phyloP scores from a whole-genome alignment of 2,888 invertebrate genomes.

The Idaea biselata region DNA sequence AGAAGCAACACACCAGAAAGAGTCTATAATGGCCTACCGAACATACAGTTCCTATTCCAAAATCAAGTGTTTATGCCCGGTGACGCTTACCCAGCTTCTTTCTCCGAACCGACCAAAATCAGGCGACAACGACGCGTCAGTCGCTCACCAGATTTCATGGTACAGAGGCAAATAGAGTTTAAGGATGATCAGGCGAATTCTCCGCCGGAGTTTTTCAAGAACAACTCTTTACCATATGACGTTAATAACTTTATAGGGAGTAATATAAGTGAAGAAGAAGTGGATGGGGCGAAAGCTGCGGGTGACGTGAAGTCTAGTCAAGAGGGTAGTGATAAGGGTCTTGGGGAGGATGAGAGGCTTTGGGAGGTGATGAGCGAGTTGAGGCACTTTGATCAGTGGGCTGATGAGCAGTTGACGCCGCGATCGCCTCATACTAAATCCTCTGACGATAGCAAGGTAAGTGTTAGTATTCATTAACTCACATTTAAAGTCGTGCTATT shows the following conservation, averaged over 20 bases:
- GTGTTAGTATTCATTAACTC: constrained; percentile 12
- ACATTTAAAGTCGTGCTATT: background rate
- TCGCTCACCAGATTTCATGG: constrained; percentile 49
- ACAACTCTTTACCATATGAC: constrained; percentile 61
- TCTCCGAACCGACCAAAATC: constrained; percentile 53
- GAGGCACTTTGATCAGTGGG: constrained; percentile 68
- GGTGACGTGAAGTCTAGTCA: constrained; percentile 52
- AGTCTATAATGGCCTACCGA: constrained; percentile 52
- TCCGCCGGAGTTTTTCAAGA: constrained; percentile 61
- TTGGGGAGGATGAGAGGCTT: constrained; percentile 55
- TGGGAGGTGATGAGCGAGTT: constrained; percentile 71
- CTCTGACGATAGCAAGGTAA: constrained; percentile 68
- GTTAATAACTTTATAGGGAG: constrained; percentile 51
- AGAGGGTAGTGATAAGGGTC: constrained; percentile 36
- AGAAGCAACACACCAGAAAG: constrained; percentile 53
- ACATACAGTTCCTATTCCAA: constrained; percentile 74
- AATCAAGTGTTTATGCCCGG: constrained; percentile 77
- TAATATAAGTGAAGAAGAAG: constrained; percentile 43
- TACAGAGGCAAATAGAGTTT: constrained; percentile 65
- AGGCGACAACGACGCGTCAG: constrained; percentile 38
- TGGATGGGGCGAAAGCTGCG: constrained; percentile 47
- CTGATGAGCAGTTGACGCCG: constrained; percentile 62
- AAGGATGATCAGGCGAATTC: constrained; percentile 48
- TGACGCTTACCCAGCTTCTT: constrained; percentile 49
- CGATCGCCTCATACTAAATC: constrained; percentile 51